Conservation (phyloP, 1,140 invertebrate species). For the Chlorops oryzae region DNA sequence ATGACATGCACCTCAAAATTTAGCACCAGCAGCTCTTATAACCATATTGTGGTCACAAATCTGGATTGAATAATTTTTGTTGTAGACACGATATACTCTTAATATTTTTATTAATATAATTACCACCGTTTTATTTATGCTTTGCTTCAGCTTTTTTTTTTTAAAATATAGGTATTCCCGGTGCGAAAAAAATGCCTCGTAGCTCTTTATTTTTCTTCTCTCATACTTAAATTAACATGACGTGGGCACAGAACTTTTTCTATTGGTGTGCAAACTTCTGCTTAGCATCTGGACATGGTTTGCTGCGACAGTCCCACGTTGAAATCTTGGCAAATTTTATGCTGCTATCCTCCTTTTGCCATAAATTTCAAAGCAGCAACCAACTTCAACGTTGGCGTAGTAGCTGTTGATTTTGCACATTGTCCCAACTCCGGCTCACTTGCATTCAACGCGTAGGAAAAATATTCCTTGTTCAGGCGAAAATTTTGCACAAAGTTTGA, state of each 20-base stretch:
- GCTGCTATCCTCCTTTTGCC: conserved; percentile 4
- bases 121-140: conserved; percentile 5
- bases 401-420: conserved; percentile 1
- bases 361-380: conserved; percentile 3
- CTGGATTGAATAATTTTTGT: too few species aligned
- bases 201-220: background rate
- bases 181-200: background rate
- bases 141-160: conserved; percentile 10
- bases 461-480: conserved; percentile 1
- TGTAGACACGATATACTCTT: too few species aligned
- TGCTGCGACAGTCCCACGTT: conserved; percentile 5
- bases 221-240: conserved; percentile 5
- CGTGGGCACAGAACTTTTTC: conserved; percentile 1
- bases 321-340: conserved; percentile 3
- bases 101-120: too few species aligned
- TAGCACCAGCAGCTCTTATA: too few species aligned
- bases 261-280: conserved; percentile 6
- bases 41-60: too few species aligned
- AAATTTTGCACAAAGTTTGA: conserved; percentile 5
- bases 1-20: too few species aligned
- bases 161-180: conserved; percentile 9
- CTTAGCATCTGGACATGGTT: background rate
- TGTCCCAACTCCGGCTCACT: background rate
- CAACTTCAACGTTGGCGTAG: background rate
- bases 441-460: background rate